Base-by-base conservation (phyloP, 2,113 vertebrate genomes). In the Lethenteron camtschaticum region DNA sequence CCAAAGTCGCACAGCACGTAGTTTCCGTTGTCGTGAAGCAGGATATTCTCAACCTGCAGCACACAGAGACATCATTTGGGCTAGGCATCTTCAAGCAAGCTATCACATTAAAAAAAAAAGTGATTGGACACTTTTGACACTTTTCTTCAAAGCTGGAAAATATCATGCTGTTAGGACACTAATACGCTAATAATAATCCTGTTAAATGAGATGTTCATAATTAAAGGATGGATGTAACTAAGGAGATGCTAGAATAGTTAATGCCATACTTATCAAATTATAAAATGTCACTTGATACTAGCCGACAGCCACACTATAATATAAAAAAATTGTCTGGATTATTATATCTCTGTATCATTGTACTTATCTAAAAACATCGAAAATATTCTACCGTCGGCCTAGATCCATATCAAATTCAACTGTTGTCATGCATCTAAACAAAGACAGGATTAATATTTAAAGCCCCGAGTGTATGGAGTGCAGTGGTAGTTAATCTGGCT, bases 1-100 rank as follows among this genome's bases (percentile, higher is more conserved):
- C 94, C 94, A 76, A 99, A 96, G 77, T 99, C 94, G 79, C 94
- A 99, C 57, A 99, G 82, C 71, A 99, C 94, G 1, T 99, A 99
- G 75, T 99, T 90, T 74, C 94, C 94, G 69, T 86, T 85, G 73
- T 99, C 94, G 10, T 96, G 94, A 55, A 99, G 83, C 73, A 99
- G 82, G 77, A 99, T 96, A 78, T 99, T 99, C 76, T 99, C 94
- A 75, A 96, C 94, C 94, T 99, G 72, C 9, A 71, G 73, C 76
- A 11, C 8, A 68, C 59, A 70, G 6, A 12, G 10, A 18, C 9
- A 72, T 56, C 57, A 68, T n/a, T 11, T 16, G 56, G 71, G 57
- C 55, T 1, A n/a, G 4, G 10, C 8, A 7, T 8, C 16, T 4
- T 56, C 7, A 6, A 57, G 13, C 11, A 11, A 2, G 2, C 20